Evolutionary conservation across 1,140 invertebrate genomes (phyloP).

Genomic region (Euwallacea fornicatus): DNA sequence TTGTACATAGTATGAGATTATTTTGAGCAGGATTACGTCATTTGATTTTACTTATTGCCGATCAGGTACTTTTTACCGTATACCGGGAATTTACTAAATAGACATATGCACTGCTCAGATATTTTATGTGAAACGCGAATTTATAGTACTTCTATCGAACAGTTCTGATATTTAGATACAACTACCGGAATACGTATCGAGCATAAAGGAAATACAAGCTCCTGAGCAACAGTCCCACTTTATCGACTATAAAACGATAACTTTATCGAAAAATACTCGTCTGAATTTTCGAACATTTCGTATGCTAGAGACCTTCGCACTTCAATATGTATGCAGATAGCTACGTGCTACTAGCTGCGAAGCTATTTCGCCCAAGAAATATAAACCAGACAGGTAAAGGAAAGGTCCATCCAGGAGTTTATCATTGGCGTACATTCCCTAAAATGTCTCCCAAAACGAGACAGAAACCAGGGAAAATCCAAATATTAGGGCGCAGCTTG

Average conservation of each 20-base stretch:
- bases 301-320: slow-evolving; percentile 30
- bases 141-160: too few relatives aligned
- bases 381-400: slow-evolving; percentile 29
- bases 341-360: slow-evolving; percentile 29
- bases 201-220: too few relatives aligned
- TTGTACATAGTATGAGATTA: too few relatives aligned
- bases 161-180: too few relatives aligned
- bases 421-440: background rate
- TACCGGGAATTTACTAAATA: too few relatives aligned
- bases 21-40: too few relatives aligned
- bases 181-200: too few relatives aligned
- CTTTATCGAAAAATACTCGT: slow-evolving; percentile 24
- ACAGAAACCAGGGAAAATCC: background rate
- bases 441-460: background rate
- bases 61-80: too few relatives aligned
- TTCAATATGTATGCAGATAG: slow-evolving; percentile 37
- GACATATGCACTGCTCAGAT: too few relatives aligned
- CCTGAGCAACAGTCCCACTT: background rate
- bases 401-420: slow-evolving; percentile 8
- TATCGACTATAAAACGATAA: slow-evolving; percentile 33
- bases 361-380: slow-evolving; percentile 17
- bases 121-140: too few relatives aligned
- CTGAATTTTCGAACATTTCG: slow-evolving; percentile 21
- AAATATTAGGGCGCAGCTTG: slow-evolving; percentile 3
- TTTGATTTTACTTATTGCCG: too few relatives aligned